These are phyloP conservation scores for Cyphomyrus discorhynchus DNA, from an alignment of 2,113 vertebrate species.

Conservation along the genomic window DNA sequence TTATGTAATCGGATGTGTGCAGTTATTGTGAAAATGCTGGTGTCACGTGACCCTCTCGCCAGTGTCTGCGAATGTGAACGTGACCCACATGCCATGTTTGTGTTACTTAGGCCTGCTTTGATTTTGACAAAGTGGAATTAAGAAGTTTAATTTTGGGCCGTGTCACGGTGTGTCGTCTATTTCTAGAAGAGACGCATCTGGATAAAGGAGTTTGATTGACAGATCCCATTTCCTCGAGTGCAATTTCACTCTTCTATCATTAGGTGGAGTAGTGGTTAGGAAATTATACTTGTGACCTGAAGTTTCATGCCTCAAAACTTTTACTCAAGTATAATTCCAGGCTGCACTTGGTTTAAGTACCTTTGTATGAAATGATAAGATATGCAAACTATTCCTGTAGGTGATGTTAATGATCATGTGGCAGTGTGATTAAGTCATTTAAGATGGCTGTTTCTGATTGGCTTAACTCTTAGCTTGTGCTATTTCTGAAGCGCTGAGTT, in stretches of 20 bases:
- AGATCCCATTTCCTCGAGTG: background rate
- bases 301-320: background rate
- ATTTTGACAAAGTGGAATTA: background rate
- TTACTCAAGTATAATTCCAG: background rate
- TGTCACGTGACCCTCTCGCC: background rate
- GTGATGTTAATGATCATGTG: background rate
- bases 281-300: background rate
- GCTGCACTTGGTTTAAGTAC: background rate
- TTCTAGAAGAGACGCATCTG: background rate
- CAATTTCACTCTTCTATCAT: background rate
- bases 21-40: background rate
- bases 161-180: background rate
- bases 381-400: background rate
- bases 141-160: background rate
- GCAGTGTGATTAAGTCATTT: background rate
- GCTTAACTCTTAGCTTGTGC: background rate
- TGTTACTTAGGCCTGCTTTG: background rate
- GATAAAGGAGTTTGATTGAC: background rate
- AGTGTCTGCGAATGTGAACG: background rate
- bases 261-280: background rate
- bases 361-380: background rate
- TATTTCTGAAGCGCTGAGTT: background rate
- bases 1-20: constrained; percentile 1
- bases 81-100: background rate
- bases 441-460: background rate